Percentiles rank a stretch among this genome's conserved stretches.
Conservation (phyloP, 2,888 invertebrate genomes). For the Hydrotaea cyrtoneurina region DNA sequence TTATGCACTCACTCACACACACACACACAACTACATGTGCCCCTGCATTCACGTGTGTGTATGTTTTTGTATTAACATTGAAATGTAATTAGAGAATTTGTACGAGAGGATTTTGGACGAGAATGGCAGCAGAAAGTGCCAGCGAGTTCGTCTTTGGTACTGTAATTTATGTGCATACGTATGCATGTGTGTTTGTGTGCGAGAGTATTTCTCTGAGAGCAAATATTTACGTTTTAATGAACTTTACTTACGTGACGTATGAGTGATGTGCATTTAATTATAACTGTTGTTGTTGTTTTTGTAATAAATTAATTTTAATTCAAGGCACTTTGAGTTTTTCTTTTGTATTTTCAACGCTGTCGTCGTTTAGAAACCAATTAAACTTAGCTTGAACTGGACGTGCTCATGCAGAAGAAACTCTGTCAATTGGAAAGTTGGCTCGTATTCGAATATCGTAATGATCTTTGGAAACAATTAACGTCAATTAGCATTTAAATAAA, state of each 20-base stretch:
- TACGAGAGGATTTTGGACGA: neutral
- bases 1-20: too few relatives aligned
- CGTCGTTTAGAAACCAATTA: neutral
- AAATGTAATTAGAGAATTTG: slow-evolving; percentile 63
- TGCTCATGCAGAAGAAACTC: neutral
- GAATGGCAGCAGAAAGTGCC: neutral
- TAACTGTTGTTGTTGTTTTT: neutral
- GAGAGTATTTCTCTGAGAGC: neutral
- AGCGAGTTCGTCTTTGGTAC: neutral
- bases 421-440: neutral
- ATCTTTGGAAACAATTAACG: neutral
- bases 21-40: too few relatives aligned
- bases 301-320: slow-evolving; percentile 3
- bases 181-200: too few relatives aligned
- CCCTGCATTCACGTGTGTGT: slow-evolving; percentile 35
- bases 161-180: too few relatives aligned
- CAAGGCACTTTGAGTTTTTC: neutral
- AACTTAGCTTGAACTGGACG: neutral
- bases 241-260: slow-evolving; percentile 15
- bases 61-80: slow-evolving; percentile 29
- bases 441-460: neutral
- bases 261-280: slow-evolving; percentile 18
- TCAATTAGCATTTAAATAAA: neutral
- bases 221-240: slow-evolving; percentile 11
- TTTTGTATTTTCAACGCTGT: slow-evolving; percentile 5